Conservation (phyloP, 2,888 invertebrate genomes). For the Apodemia mormo region DNA sequence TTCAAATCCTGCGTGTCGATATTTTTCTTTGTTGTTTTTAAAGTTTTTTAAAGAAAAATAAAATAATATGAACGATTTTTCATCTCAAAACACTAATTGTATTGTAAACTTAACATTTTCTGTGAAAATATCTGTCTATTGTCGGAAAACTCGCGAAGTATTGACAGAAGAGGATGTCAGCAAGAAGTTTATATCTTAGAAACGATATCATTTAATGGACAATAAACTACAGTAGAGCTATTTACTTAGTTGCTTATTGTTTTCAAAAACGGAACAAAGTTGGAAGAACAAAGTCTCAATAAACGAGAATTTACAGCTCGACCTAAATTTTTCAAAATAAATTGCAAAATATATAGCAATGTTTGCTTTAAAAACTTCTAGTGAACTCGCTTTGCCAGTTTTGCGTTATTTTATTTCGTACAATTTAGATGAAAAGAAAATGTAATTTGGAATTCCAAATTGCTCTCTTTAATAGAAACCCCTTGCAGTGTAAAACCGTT, state of each 20-base stretch:
- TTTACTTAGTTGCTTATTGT: slow-evolving; percentile 33
- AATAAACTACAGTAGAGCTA: slow-evolving; percentile 29
- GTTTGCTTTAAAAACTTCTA: slow-evolving; percentile 27
- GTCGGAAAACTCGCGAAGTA: background rate
- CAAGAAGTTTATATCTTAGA: slow-evolving; percentile 21
- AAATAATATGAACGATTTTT: too few relatives aligned
- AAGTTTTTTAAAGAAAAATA: too few relatives aligned
- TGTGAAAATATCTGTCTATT: slow-evolving; percentile 14
- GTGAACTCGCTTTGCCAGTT: background rate
- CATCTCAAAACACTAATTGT: background rate
- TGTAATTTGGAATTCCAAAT: slow-evolving; percentile 9
- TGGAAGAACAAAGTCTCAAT: slow-evolving; percentile 21
- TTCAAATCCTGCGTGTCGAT: too few relatives aligned
- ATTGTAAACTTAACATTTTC: background rate
- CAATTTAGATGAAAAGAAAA: slow-evolving; percentile 7
- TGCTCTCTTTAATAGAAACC: slow-evolving; percentile 7
- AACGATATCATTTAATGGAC: slow-evolving; percentile 34
- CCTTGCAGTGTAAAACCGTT: background rate
- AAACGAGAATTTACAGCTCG: slow-evolving; percentile 26
- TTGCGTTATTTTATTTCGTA: slow-evolving; percentile 14
- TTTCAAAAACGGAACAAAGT: slow-evolving; percentile 28
- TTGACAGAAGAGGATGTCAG: slow-evolving; percentile 17
- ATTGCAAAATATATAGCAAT: slow-evolving; percentile 26
- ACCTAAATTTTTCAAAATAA: slow-evolving; percentile 24
- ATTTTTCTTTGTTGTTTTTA: too few relatives aligned